Evolutionary conservation across 2,797 vertebrate genomes (phyloP), one percentile per base, ranked within the genome.

Genomic region (Pygocentrus nattereri): DNA sequence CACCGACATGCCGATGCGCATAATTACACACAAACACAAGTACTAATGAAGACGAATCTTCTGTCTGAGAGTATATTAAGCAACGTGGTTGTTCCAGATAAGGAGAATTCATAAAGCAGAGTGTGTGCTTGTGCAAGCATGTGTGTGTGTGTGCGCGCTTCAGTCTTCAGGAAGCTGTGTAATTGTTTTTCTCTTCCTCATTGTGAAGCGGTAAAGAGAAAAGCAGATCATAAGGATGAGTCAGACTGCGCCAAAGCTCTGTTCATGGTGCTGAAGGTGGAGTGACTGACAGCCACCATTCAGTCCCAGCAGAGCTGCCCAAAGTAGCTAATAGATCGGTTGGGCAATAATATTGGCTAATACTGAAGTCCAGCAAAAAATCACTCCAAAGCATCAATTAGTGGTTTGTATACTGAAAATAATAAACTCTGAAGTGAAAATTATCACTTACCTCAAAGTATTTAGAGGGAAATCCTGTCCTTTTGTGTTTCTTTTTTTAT

Each of bases 31-130:
- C 56, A 78, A 81, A 78, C 64, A 74, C 70, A 78, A 27, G 30
- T 50, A 75, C 68, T 85, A 85, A 87, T 85, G 80, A 77, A 72
- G 80, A 88, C 85, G 50, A 86, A 87, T 87, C 82, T 78, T 56
- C 80, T 80, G 76, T 83, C 78, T 76, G 59, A 61, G 74, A 70
- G 78, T 54, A 62, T 64, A 62, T 68, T 72, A 79, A 80, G 61
- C 79, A 70, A 85, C 50, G 78, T 82, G 80, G 76, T 64, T 81
- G 75, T 56, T 76, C 79, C 61, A 79, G 74, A 82, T 81, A 15
- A 41, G 73, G 49, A 83, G 67, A 21, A 23, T 61, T 75, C 12
- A 13, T 76, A 34, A 6, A 21, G 30, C 21, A 16, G 12, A 21
- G 5, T n/a, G 7, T 69, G 25, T 72, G 67, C 72, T 21, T 56